Evolutionary conservation across 2,113 vertebrate genomes (phyloP).

Genomic region (Aramus guarauna): DNA sequence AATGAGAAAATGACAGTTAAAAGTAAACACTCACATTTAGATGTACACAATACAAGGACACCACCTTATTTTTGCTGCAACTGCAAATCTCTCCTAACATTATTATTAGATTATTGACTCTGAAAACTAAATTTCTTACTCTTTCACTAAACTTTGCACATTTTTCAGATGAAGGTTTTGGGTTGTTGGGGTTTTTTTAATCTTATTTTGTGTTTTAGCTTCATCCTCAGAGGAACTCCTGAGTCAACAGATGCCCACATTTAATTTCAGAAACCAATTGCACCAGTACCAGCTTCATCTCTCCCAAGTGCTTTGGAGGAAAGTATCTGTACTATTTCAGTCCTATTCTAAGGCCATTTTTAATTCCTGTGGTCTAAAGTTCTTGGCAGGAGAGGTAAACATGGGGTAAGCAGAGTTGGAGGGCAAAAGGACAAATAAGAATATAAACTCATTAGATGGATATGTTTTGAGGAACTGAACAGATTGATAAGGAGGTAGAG

Average conservation of each 20-base stretch:
- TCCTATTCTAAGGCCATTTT: neutral
- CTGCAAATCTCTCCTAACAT: neutral
- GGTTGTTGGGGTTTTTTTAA: neutral
- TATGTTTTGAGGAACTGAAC: neutral
- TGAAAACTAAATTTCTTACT: neutral
- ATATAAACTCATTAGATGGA: neutral
- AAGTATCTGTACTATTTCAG: neutral
- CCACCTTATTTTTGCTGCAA: neutral
- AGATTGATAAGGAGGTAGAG: neutral
- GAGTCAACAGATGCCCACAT: neutral
- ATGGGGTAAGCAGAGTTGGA: neutral
- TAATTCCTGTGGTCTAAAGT: neutral
- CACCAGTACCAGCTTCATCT: neutral
- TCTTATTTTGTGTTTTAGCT: neutral
- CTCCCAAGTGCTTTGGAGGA: neutral
- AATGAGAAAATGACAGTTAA: neutral
- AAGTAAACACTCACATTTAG: slow-evolving; percentile 29
- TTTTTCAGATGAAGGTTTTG: neutral
- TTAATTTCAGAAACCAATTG: neutral
- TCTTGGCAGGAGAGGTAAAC: neutral
- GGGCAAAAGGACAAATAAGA: neutral
- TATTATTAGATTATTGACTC: neutral
- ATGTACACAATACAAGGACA: neutral
- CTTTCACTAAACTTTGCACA: neutral
- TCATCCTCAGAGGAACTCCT: neutral